Conservation (phyloP, 2,888 invertebrate genomes). For the Sphinx pinastri region DNA sequence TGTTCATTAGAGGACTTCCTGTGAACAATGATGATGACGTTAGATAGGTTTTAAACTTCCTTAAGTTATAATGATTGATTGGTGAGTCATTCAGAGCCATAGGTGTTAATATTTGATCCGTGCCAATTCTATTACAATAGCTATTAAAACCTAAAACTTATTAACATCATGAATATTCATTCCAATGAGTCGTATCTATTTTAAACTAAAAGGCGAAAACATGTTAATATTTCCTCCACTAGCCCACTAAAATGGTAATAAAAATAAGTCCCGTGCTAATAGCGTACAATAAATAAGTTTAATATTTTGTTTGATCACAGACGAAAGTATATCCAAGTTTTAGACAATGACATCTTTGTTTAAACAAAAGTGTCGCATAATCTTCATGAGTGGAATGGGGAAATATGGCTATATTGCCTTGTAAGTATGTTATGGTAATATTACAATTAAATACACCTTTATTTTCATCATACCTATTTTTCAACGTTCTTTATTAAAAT, state of each 20-base stretch:
- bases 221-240: not conserved
- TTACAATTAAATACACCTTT: too few species aligned
- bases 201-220: not conserved
- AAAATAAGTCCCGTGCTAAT: not conserved
- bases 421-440: too few species aligned
- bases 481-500: too few species aligned
- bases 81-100: too few species aligned
- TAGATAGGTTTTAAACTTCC: too few species aligned
- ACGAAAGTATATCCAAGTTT: constrained; percentile 12
- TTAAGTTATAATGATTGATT: too few species aligned
- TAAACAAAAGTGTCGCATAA: constrained; percentile 28
- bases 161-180: too few species aligned
- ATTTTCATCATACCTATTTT: not conserved
- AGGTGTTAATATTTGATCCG: too few species aligned
- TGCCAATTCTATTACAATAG: too few species aligned
- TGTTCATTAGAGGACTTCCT: too few species aligned
- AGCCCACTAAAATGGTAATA: not conserved
- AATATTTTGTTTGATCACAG: not conserved
- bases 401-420: not conserved
- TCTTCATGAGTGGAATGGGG: constrained; percentile 19
- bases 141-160: too few species aligned
- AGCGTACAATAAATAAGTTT: not conserved
- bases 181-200: not conserved
- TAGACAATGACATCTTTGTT: constrained; percentile 32
- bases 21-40: too few species aligned